Evolutionary conservation across 2,113 vertebrate genomes (phyloP), one percentile per base, ranked within the genome.

Genomic region (Crocuta crocuta): DNA sequence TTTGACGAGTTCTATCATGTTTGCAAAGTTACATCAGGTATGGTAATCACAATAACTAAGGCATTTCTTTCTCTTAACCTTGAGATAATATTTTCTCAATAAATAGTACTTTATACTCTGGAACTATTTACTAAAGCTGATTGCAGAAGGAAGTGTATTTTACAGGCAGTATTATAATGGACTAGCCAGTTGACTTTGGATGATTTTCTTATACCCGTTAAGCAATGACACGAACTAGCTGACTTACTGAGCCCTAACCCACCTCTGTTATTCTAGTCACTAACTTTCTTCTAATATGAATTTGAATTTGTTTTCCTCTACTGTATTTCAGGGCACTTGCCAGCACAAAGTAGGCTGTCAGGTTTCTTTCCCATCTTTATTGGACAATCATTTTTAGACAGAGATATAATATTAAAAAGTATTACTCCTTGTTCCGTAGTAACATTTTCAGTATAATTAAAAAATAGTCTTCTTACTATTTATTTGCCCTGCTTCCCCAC

Each of bases 41-140:
- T 26, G 15, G 6, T 45, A 55, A 48, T 63, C 35, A 17, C 7
- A 92, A 61, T 87, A 73, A 12, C 2, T n/a, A 74, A 10, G 26
- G 1, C 4, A 48, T 61, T 89, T 93, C 26, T 92, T 61, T 53
- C 58, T 74, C 33, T 78, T 92, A 83, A 83, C 15, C 6, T 45
- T 66, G 24, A 91, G 23, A 78, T 39, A 28, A 33, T 55, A 50
- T 73, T 87, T 83, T 76, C 43, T 96, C 28, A 79, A n/a, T 66
- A 70, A 28, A 66, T 31, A 84, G 9, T 4, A 0, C 28, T 95
- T 87, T 74, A 13, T 39, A 7, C 48, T 96, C 74, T 90, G 26
- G 4, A 91, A n/a, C 7, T 81, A 26, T 71, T 96, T 90, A 70
- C n/a, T 92, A 66, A 66, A n/a, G 23, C 28, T 96, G 50, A 83